A percentile compares a stretch with the other conserved stretches of the same genome.
Conservation (phyloP, 2,797 vertebrate genomes). For the Carcharodon carcharias region DNA sequence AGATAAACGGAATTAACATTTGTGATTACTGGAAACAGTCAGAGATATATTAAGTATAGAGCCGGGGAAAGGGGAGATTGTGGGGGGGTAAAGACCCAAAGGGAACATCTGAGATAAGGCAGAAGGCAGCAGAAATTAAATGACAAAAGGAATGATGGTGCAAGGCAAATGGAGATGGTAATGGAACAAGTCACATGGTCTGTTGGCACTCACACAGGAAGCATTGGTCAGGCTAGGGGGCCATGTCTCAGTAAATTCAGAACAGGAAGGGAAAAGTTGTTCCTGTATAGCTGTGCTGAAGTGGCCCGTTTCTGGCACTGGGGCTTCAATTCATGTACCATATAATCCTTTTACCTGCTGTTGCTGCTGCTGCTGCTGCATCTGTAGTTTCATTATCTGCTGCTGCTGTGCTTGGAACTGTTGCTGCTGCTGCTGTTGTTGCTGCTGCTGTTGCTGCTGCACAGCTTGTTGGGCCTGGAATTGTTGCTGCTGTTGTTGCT, state of each 20-base stretch:
- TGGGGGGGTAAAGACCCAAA: too few relatives aligned
- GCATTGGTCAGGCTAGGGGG: background rate
- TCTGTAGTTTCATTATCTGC: constrained; percentile 29
- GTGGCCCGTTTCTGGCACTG: background rate
- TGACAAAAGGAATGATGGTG: too few relatives aligned
- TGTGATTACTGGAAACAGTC: too few relatives aligned
- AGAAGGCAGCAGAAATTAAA: too few relatives aligned
- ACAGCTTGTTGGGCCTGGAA: constrained; percentile 53
- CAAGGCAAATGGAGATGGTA: too few relatives aligned
- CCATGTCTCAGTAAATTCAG: background rate
- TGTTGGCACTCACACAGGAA: background rate
- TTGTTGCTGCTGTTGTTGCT: constrained; percentile 62
- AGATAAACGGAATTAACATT: too few relatives aligned
- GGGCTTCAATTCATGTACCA: background rate
- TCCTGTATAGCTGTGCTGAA: background rate
- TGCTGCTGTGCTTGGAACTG: constrained; percentile 23
- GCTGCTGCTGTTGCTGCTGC: constrained; percentile 13
- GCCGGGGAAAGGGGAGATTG: too few relatives aligned
- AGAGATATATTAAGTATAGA: too few relatives aligned
- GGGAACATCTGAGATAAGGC: too few relatives aligned
- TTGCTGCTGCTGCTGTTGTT: background rate
- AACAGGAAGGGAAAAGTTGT: background rate
- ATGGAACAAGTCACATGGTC: background rate
- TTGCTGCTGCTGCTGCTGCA: constrained; percentile 45
- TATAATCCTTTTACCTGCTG: constrained; percentile 63